Percentiles rank a stretch among this genome's conserved stretches.
These are phyloP conservation scores for Drosophila ogumai DNA, from an alignment of 1,140 invertebrate species.

Conservation along the genomic window DNA sequence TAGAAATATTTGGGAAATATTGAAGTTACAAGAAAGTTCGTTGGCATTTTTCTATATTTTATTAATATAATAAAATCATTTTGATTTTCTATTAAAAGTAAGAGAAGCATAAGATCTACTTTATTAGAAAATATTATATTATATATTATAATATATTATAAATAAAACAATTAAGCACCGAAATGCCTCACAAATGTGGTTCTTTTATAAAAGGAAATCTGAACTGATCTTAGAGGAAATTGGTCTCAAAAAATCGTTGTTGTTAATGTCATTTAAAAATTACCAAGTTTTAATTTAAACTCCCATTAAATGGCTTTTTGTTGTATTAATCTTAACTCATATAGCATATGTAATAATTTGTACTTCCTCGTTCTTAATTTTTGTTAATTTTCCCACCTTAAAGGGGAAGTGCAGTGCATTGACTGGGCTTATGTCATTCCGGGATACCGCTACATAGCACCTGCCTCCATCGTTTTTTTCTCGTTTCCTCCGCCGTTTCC, in stretches of 20 bases:
- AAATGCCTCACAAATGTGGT: neutral
- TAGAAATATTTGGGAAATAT: slow-evolving; percentile 1
- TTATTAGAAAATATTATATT: no score
- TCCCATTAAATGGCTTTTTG: neutral
- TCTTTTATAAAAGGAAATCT: neutral
- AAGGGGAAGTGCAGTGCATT: slow-evolving; percentile 16
- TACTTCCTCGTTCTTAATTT: neutral
- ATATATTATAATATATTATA: no score
- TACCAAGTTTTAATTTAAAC: neutral
- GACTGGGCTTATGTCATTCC: slow-evolving; percentile 24
- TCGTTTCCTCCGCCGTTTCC: slow-evolving; percentile 2
- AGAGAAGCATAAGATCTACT: no score
- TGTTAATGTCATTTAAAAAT: neutral
- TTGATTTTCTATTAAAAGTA: neutral
- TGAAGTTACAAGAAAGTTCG: neutral
- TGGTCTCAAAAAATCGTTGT: neutral
- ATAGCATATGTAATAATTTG: neutral
- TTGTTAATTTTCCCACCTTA: slow-evolving; percentile 9
- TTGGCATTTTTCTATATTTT: neutral
- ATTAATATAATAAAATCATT: no score
- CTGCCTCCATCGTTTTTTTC: neutral
- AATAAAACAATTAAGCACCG: neutral
- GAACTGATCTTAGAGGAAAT: neutral
- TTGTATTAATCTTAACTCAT: neutral
- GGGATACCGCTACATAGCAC: slow-evolving; percentile 1